A percentile compares a stretch with the other conserved stretches of the same genome.
Conservation (phyloP, 2,888 invertebrate genomes). For the Sepiola atlantica region DNA sequence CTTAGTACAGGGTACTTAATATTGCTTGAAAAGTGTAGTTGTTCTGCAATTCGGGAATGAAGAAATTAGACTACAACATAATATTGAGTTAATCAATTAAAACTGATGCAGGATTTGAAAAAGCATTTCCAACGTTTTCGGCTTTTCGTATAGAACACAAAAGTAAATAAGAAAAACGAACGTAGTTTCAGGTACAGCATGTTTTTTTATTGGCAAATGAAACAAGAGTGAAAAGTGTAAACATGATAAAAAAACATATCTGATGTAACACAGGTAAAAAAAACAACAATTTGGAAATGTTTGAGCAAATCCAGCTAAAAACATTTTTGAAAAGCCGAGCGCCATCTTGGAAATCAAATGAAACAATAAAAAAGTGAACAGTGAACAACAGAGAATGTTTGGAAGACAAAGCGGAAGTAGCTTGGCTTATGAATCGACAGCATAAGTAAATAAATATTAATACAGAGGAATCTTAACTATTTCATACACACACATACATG, state of each 20-base stretch:
- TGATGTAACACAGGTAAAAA: conserved; percentile 3
- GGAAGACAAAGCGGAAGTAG: not conserved
- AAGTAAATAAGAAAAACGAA: not conserved
- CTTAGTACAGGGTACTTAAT: too few species aligned
- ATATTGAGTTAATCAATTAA: too few species aligned
- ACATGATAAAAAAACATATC: not conserved
- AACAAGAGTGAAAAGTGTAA: conserved; percentile 8
- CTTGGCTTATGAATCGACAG: not conserved
- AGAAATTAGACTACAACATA: too few species aligned
- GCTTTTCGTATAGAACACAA: not conserved
- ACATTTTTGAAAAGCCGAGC: not conserved
- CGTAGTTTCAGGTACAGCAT: not conserved
- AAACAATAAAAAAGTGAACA: not conserved
- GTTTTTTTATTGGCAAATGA: conserved; percentile 16
- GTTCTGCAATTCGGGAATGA: too few species aligned
- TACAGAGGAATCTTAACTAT: not conserved
- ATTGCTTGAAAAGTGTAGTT: too few species aligned
- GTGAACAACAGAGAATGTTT: not conserved
- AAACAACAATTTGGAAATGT: not conserved
- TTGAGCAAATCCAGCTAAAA: not conserved
- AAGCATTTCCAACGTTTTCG: too few species aligned
- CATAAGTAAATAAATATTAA: not conserved
- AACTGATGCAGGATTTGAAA: too few species aligned
- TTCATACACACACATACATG: not conserved
- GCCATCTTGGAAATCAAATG: not conserved